phyloP scores from a whole-genome alignment of 64 coral and sea anemone species.

The Platygyra sinensis region DNA sequence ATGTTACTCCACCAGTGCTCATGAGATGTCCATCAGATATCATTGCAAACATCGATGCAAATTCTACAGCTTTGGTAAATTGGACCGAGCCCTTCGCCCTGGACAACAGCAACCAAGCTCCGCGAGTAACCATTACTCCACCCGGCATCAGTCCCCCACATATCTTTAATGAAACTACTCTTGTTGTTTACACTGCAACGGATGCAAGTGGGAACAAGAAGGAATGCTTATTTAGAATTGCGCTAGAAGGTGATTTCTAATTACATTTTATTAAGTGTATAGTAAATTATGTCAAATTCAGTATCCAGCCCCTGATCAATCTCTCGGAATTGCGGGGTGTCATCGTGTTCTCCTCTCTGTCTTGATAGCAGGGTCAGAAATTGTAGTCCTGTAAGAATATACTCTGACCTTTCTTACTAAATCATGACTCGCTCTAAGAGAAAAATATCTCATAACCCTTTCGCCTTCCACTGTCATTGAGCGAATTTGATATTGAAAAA shows the following conservation, averaged over 20 bases:
- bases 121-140: conserved; percentile 18
- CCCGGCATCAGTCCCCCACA: conserved; percentile 41
- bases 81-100: conserved; percentile 53
- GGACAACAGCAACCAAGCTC: conserved; percentile 42
- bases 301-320: no score
- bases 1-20: conserved; percentile 56
- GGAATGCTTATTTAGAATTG: conserved; percentile 65
- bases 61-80: conserved; percentile 51
- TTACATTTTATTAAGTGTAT: neutral
- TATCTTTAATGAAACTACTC: neutral
- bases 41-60: conserved; percentile 8
- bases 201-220: conserved; percentile 58
- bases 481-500: no score
- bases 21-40: conserved; percentile 69
- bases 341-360: no score
- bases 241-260: conserved; percentile 33
- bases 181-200: conserved; percentile 55
- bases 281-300: no score
- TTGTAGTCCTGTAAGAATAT: no score
- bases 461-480: no score
- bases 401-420: no score
- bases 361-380: no score
- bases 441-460: no score
- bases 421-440: no score
- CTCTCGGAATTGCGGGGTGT: no score